Evolutionary conservation across 2,888 invertebrate genomes (phyloP), one percentile per base, ranked within the genome.

Genomic region (Lasiommata megera): DNA sequence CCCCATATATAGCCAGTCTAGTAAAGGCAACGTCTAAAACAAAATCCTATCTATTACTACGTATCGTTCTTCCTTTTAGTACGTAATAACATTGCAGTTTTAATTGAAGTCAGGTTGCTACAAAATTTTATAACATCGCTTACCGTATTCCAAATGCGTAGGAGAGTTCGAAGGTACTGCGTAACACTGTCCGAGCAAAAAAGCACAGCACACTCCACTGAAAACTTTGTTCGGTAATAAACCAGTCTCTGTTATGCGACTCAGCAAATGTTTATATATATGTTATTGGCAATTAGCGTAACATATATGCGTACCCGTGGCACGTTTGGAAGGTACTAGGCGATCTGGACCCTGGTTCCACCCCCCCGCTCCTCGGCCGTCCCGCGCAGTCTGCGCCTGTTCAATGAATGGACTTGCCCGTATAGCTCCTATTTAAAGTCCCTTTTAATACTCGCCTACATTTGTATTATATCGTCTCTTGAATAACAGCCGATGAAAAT

Each of bases 391-490:
- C 82, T 84, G 81, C 77, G 77, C 76, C 70, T 67, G 71, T 71
- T 84, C 85, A 79, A 90, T 90, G 89, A 90, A 90, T 90, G 89
- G 77, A 80, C 73, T 75, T 77, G 79, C 76, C 70, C 66, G 65
- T 63, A 53, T 70, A 76, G 70, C 74, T 70, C 70, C 73, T 73
- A 71, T 75, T 76, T 77, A 80, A 59, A 80, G 77, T 80, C 74
- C 68, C 73, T 79, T 72, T 72, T 75, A 79, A 72, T 65, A 69
- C 72, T 75, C 74, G 73, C 71, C 73, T 76, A 77, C 77, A 80
- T 83, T 81, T 76, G 76, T 79, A 78, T 80, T 80, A 77, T 79
- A 80, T 79, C 71, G 70, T 68, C 71, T 75, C 72, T 80, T 77
- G 75, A 82, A 81, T 82, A 80, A 80, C 75, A 75, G 69, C 75